These are phyloP conservation scores for Homarus gammarus DNA, from an alignment of 2,888 invertebrate species.

Conservation along the genomic window DNA sequence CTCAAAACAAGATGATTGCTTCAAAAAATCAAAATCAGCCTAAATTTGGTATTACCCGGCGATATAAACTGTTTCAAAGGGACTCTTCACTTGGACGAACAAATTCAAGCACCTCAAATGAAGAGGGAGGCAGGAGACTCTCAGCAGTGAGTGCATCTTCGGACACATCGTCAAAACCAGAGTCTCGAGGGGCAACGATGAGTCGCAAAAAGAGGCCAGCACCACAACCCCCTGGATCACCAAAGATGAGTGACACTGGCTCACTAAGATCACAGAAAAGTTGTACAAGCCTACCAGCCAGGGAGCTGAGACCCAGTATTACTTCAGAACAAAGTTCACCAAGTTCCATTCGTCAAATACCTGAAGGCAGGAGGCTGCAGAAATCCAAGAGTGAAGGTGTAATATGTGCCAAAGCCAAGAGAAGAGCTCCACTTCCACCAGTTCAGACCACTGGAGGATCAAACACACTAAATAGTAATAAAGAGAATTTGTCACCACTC, in stretches of 20 bases:
- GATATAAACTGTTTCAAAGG: slow-evolving; percentile 44
- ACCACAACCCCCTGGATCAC: slow-evolving; percentile 66
- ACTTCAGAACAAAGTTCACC: neutral
- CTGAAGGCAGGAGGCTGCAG: slow-evolving; percentile 26
- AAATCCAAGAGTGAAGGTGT: slow-evolving; percentile 60
- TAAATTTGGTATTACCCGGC: slow-evolving; percentile 50
- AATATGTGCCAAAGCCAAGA: slow-evolving; percentile 60
- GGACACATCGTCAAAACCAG: slow-evolving; percentile 41
- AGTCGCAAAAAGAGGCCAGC: slow-evolving; percentile 69
- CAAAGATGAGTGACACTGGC: slow-evolving; percentile 46
- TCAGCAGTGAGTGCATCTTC: slow-evolving; percentile 56
- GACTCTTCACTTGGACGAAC: slow-evolving; percentile 30
- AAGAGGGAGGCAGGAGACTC: slow-evolving; percentile 38
- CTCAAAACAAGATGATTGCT: slow-evolving; percentile 39
- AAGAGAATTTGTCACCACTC: slow-evolving; percentile 5
- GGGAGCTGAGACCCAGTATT: slow-evolving; percentile 4
- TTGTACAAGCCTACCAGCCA: slow-evolving; percentile 42
- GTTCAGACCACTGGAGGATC: slow-evolving; percentile 16
- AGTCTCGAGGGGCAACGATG: slow-evolving; percentile 6
- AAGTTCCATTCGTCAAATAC: neutral
- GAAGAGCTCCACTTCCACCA: slow-evolving; percentile 74
- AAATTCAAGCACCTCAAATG: slow-evolving; percentile 13
- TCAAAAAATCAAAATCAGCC: slow-evolving; percentile 14
- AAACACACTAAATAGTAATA: neutral
- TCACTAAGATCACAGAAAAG: slow-evolving; percentile 49